phyloP scores from a whole-genome alignment of 2,113 vertebrate species.

The Jaculus jaculus region DNA sequence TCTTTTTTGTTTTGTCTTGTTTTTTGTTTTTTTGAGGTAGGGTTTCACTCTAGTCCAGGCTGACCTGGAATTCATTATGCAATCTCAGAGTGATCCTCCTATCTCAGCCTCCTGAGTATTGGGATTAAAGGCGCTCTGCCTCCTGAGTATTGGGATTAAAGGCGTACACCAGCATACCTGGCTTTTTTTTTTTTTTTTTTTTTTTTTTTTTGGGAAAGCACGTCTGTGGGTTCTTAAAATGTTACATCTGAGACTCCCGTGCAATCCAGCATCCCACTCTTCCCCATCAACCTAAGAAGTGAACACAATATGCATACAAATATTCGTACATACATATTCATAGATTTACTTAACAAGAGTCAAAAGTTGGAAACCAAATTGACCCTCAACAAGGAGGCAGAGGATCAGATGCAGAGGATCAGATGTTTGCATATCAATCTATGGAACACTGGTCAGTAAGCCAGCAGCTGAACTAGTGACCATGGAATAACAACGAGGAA shows the following conservation, averaged over 20 bases:
- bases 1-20: no score
- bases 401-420: not conserved
- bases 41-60: no score
- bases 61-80: no score
- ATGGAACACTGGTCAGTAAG: not conserved
- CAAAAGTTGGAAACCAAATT: not conserved
- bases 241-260: not conserved
- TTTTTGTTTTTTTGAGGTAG: no score
- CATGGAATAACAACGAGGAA: not conserved
- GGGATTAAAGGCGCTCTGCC: no score
- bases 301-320: not conserved
- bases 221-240: not conserved
- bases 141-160: no score
- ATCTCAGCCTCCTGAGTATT: no score
- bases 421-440: not conserved
- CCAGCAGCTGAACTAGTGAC: not conserved
- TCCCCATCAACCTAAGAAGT: not conserved
- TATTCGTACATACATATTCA: not conserved
- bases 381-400: not conserved
- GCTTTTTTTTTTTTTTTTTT: no score
- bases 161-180: no score
- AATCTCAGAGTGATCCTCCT: no score
- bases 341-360: not conserved
- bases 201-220: no score
- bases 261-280: not conserved